Evolutionary conservation across 2,797 vertebrate species (phyloP).

Genomic region (Poeciliopsis infans): DNA sequence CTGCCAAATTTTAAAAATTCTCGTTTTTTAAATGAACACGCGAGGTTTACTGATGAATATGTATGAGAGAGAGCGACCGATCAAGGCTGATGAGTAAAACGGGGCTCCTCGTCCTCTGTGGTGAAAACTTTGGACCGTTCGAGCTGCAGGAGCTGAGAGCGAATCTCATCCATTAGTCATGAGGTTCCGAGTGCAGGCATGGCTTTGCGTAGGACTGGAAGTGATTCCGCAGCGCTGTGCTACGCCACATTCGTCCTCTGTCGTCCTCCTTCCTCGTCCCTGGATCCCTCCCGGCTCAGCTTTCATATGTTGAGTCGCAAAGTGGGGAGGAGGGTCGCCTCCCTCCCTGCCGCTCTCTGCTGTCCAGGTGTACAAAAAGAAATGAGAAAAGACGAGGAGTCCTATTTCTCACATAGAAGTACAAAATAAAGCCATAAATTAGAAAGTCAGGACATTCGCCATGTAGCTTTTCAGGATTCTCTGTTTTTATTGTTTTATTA

Average conservation of each 20-base stretch:
- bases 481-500: background rate
- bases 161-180: constrained; percentile 73
- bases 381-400: background rate
- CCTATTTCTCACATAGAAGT: background rate
- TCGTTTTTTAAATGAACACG: background rate
- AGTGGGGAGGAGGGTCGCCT: constrained; percentile 45
- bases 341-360: constrained; percentile 24
- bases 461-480: background rate
- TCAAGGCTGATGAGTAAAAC: constrained; percentile 32
- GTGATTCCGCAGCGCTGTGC: constrained; percentile 57
- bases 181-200: constrained; percentile 51
- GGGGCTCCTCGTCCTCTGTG: constrained; percentile 3
- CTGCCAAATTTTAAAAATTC: background rate
- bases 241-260: constrained; percentile 29
- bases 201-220: constrained; percentile 41
- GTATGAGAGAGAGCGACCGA: constrained; percentile 4
- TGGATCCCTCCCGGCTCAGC: constrained; percentile 41
- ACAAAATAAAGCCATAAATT: background rate
- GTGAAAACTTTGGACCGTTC: constrained; percentile 22
- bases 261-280: constrained; percentile 35
- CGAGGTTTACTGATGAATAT: too few relatives aligned
- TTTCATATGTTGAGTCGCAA: constrained; percentile 66
- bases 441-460: background rate
- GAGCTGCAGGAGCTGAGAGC: constrained; percentile 34
- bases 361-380: background rate